Percentiles rank a stretch among this genome's conserved stretches.
These are phyloP conservation scores for Psammodynastes pulverulentus DNA, from an alignment of 2,113 vertebrate genomes.

Conservation along the genomic window DNA sequence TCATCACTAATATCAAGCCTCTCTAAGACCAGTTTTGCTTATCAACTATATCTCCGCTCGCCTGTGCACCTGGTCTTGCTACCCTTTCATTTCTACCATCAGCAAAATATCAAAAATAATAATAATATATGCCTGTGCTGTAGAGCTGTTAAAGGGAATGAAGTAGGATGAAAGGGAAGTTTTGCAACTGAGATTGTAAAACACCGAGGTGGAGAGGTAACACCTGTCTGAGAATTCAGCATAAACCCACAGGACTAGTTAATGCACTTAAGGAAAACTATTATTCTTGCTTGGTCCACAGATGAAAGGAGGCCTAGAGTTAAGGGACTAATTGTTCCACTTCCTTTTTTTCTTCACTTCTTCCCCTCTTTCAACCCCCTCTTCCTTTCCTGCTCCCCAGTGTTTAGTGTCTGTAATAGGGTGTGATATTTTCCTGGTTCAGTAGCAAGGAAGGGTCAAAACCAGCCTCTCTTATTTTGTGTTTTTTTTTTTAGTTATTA, in stretches of 20 bases:
- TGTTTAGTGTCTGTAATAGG: background rate
- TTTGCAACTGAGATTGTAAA: background rate
- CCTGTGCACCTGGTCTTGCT: background rate
- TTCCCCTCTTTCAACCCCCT: background rate
- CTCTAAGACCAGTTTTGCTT: background rate
- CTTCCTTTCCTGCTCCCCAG: no score
- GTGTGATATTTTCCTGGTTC: background rate
- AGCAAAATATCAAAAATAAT: background rate
- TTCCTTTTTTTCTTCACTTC: background rate
- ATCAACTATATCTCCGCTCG: background rate
- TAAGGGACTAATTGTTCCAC: background rate
- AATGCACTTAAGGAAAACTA: background rate
- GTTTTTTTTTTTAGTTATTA: background rate
- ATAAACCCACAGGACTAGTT: background rate
- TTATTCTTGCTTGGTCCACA: background rate
- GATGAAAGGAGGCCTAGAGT: background rate
- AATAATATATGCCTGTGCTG: background rate
- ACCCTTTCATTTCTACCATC: background rate
- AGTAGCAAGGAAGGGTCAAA: background rate
- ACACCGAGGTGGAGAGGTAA: no score
- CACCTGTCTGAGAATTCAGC: background rate
- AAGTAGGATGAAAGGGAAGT: background rate
- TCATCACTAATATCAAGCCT: background rate
- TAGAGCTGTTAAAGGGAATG: background rate
- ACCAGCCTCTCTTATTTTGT: background rate